Base-by-base conservation (phyloP, 2,888 invertebrate genomes). In the Hyppa rectilinea region DNA sequence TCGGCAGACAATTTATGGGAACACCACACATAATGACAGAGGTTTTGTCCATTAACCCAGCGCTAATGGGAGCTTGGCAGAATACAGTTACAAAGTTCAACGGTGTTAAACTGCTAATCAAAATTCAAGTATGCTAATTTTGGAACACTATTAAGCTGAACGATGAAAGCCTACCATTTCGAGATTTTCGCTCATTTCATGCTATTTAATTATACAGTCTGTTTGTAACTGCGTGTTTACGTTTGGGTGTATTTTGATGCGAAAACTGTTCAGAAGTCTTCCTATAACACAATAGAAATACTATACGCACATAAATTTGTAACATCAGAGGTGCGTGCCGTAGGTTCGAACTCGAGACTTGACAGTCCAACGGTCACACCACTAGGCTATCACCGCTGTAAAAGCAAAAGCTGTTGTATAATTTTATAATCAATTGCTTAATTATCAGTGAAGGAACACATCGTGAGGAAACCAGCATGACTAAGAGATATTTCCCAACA, bases 71-170 rank as follows among this genome's bases (percentile, higher is more conserved):
- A 79, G 82, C 78, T 85, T 80, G 88, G 89, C 89, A 90, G 85
- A 86, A 85, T 82, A 82, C 84, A 80, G 85, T 88, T 84, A 84
- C 89, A 87, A 90, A 91, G 86, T 89, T 88, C 67, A 83, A 82
- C 89, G 90, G 90, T 90, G 90, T 92, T 93, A 92, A 91, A 93
- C 89, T 89, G 92, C 92, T 93, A 91, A 94, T 94, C 93, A 93
- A 94, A 94, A 94, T 94, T 94, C 93, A 92, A 92, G 91, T 93
- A 94, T 94, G 94, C 89, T 93, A 94, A 94, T 94, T 90, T 89
- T 87, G 87, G 88, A 90, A 89, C 89, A 89, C 89, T 91, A 91
- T 91, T 89, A 92, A 87, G 85, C 82, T 84, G 83, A 85, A 86
- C 82, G 81, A 80, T 81, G 80, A 78, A 78, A 78, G 82, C 81